Conservation (phyloP, 2,113 vertebrate species). For the Motacilla alba region DNA sequence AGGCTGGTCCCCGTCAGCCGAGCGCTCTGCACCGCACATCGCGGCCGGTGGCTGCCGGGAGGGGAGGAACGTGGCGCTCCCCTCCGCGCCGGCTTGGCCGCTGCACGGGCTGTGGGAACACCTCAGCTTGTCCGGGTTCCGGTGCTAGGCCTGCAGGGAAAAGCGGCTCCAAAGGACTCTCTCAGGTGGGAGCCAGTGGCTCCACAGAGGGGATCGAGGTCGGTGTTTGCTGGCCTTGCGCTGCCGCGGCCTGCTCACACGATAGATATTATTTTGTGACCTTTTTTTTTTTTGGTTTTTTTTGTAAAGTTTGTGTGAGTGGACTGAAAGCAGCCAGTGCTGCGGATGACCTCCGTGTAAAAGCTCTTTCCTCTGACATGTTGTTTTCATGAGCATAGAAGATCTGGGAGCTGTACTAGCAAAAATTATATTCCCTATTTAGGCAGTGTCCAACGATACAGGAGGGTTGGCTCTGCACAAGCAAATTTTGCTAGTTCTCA, state of each 20-base stretch:
- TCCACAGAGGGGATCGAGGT: rapidly evolving
- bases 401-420: background rate
- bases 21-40: rapidly evolving
- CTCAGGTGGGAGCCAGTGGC: rapidly evolving
- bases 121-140: rapidly evolving
- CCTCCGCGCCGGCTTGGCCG: rapidly evolving
- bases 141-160: background rate
- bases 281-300: background rate
- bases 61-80: rapidly evolving
- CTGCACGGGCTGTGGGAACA: rapidly evolving
- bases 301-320: background rate
- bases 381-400: background rate
- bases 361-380: background rate
- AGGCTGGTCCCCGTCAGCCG: background rate
- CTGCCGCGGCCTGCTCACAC: background rate
- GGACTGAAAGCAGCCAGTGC: background rate
- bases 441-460: rapidly evolving
- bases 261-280: rapidly evolving
- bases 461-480: background rate
- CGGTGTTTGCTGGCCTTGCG: rapidly evolving
- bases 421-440: background rate
- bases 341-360: background rate
- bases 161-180: background rate
- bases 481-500: background rate
- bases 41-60: no score